Evolutionary conservation across 1,140 invertebrate species (phyloP).

Genomic region (Pygmarrhopalites habei): DNA sequence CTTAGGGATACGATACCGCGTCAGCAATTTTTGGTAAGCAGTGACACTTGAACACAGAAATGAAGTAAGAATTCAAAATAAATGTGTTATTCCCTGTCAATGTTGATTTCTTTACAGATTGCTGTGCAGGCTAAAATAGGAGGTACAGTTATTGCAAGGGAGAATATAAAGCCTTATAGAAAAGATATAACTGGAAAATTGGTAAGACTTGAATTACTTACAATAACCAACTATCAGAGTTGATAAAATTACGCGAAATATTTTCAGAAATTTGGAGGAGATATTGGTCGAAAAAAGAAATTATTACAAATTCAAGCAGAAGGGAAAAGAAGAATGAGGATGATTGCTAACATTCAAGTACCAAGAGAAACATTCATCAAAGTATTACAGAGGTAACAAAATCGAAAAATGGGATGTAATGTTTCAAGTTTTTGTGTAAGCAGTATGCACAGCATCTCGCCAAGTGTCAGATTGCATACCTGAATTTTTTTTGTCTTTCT

Average conservation of each 20-base stretch:
- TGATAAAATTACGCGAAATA: neutral
- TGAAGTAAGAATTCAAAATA: neutral
- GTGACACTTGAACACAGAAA: neutral
- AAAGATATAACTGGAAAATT: constrained; percentile 92
- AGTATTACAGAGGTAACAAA: constrained; percentile 62
- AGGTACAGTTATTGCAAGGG: constrained; percentile 75
- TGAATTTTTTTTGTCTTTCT: neutral
- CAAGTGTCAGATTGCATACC: too few relatives aligned
- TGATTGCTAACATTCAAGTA: constrained; percentile 81
- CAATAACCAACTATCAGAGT: neutral
- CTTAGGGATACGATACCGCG: constrained; percentile 82
- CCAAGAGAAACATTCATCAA: constrained; percentile 91
- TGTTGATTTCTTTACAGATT: constrained; percentile 48
- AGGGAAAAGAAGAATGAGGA: constrained; percentile 86
- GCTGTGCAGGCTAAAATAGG: constrained; percentile 78
- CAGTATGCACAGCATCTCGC: neutral
- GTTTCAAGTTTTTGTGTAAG: neutral
- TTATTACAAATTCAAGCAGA: constrained; percentile 80
- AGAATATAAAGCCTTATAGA: constrained; percentile 74
- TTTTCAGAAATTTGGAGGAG: constrained; percentile 78
- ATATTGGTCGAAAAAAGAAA: constrained; percentile 82
- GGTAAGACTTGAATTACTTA: constrained; percentile 52
- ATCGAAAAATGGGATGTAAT: neutral
- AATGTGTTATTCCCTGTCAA: constrained; percentile 5
- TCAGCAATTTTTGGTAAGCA: constrained; percentile 64